Evolutionary conservation across 2,888 invertebrate genomes (phyloP), one percentile per base, ranked within the genome.

Genomic region (Drosophila algonquin): DNA sequence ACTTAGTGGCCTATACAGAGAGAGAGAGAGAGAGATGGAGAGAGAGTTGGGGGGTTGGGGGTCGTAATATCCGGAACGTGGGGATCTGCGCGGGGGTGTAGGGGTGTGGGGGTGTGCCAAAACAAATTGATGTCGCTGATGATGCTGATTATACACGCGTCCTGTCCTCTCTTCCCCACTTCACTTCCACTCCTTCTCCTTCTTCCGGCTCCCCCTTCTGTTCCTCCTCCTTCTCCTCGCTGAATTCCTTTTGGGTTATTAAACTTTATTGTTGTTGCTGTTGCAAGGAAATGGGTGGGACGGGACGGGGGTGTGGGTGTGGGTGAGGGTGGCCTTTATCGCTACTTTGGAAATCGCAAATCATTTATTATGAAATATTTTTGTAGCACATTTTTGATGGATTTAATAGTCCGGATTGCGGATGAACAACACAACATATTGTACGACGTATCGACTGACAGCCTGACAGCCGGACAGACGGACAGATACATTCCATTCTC

Each of bases 71-170:
- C 40, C 40, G 40, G 40, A 40, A 14, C 40, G 40, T 40, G 10
- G 21, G 40, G 8, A 8, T 27, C 6, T 30, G 30, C 7, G 3
- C n/a, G 10, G 24, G 12, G 1, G 0, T 8, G 30, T 8, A 2
- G n/a, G 1, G 16, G 7, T n/a, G 1, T 27, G 3, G 5, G 18
- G 27, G n/a, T 12, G 45, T 35, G 60, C 46, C 21, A 9, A 48
- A 54, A 73, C 70, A 85, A 70, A 80, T 82, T 77, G 82, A 70
- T 85, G 85, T 68, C 60, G 82, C 77, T 87, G 85, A 85, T 87
- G 85, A 79, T 79, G 87, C 84, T 81, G 84, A 81, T 81, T 81
- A 81, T 74, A 78, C 76, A 78, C 76, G 68, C 59, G 54, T 63
- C 69, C 48, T 56, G 32, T 48, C 55, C 21, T 6, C 27, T 40